Percentiles rank a stretch among this genome's conserved stretches.
Evolutionary conservation across 2,888 invertebrate genomes (phyloP).

Genomic region (Lamellibrachia columna): DNA sequence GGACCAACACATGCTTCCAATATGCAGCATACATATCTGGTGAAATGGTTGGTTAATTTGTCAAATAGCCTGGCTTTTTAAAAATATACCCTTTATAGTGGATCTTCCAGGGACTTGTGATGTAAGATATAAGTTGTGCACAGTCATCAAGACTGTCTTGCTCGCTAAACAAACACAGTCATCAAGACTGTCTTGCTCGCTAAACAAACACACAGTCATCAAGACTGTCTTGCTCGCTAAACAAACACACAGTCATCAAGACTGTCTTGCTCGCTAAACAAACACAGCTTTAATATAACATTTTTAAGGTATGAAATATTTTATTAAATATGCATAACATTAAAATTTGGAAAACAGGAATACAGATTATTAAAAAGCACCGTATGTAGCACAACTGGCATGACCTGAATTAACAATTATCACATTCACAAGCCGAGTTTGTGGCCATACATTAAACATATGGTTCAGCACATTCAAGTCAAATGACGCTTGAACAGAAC

Average conservation of each 20-base stretch:
- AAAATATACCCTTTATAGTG: neutral
- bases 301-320: neutral
- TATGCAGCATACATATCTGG: too few relatives aligned
- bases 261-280: neutral
- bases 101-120: neutral
- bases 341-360: neutral
- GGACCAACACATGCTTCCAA: too few relatives aligned
- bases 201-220: neutral
- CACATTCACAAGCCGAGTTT: neutral
- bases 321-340: neutral
- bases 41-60: too few relatives aligned
- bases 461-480: neutral
- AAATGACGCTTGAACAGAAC: neutral
- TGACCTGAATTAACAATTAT: neutral
- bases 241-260: neutral
- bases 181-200: neutral
- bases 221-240: neutral
- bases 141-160: neutral
- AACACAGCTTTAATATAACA: neutral
- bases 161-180: neutral
- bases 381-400: neutral
- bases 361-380: neutral
- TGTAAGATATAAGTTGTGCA: too few relatives aligned
- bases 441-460: neutral
- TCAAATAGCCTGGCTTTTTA: too few relatives aligned